These are phyloP conservation scores for Dendrocincla fuliginosa DNA, from an alignment of 2,797 vertebrate genomes.

Conservation along the genomic window DNA sequence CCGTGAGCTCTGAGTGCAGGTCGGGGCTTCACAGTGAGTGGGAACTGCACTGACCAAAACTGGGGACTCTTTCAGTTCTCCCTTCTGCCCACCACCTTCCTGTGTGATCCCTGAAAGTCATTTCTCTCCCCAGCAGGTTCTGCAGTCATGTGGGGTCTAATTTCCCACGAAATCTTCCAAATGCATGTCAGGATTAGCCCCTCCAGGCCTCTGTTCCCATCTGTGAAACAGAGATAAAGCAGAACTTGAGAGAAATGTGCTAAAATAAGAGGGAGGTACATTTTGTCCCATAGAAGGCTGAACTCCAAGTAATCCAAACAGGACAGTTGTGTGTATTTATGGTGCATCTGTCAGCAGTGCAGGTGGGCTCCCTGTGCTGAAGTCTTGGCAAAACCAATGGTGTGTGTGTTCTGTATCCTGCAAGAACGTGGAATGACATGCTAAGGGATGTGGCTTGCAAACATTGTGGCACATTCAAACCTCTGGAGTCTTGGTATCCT, in stretches of 20 bases:
- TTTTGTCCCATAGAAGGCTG: not conserved
- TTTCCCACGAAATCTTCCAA: not conserved
- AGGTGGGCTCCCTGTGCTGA: not conserved
- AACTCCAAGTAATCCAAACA: fast-evolving
- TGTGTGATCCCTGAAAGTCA: not conserved
- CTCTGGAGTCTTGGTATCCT: not conserved
- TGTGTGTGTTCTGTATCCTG: not conserved
- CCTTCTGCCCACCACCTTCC: not conserved
- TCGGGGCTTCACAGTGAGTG: fast-evolving
- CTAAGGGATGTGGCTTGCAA: not conserved
- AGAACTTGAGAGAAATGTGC: not conserved
- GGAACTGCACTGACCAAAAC: fast-evolving
- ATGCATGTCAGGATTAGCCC: not conserved
- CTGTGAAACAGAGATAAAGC: not conserved
- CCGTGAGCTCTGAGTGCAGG: not conserved
- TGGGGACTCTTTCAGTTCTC: not conserved
- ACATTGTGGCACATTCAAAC: fast-evolving
- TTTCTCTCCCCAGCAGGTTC: not conserved
- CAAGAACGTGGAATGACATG: not conserved
- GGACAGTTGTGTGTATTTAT: not conserved
- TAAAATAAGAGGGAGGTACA: not conserved
- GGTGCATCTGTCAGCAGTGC: not conserved
- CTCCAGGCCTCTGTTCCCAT: not conserved
- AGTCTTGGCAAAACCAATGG: not conserved
- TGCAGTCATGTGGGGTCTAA: not conserved